Evolutionary conservation across 2,888 invertebrate species (phyloP), one percentile per base, ranked within the genome.

Genomic region (Idaea dimidiata): DNA sequence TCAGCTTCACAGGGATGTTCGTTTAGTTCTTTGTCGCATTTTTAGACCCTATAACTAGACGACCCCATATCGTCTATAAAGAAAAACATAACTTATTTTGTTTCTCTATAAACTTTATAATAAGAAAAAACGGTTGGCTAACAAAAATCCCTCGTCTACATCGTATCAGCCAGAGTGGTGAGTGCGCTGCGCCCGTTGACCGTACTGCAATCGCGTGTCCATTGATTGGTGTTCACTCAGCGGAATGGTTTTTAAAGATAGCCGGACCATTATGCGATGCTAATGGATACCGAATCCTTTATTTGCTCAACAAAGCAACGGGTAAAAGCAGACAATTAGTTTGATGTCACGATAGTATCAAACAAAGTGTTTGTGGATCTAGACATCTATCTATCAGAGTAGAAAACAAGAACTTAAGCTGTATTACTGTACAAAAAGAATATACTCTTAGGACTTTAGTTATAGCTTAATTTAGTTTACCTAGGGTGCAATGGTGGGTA

Each of bases 251-350:
- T 43, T 43, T 43, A 43, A 43, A 43, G 43, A 43, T 43, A 43
- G 33, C 33, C 14, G 33, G 14, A 33, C 14, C 7, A 14, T 14
- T 43, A 24, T 24, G 43, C 14, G 43, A 43, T 43, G 14, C 43
- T 43, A 43, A 43, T 43, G 43, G 43, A 43, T 43, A 8, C 43
- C 3, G 43, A 10, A 43, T 43, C 43, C 43, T 43, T 43, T 43
- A 43, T 43, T 43, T 43, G 43, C 43, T 43, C 43, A 43, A 43
- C 43, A 43, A 43, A 43, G 43, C 43, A 43, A 43, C 43, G 43
- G 43, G 43, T 43, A 43, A 43, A 43, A 43, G 43, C 43, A 43
- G 43, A 43, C 10, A 43, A 43, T 43, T 43, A 14, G 7, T 43
- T 14, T 43, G 14, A 43, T 43, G 43, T 10, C 43, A 10, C 43